A percentile compares a stretch with the other conserved stretches of the same genome.
Evolutionary conservation across 1,140 invertebrate species (phyloP).

Genomic region (Cepaea nemoralis): DNA sequence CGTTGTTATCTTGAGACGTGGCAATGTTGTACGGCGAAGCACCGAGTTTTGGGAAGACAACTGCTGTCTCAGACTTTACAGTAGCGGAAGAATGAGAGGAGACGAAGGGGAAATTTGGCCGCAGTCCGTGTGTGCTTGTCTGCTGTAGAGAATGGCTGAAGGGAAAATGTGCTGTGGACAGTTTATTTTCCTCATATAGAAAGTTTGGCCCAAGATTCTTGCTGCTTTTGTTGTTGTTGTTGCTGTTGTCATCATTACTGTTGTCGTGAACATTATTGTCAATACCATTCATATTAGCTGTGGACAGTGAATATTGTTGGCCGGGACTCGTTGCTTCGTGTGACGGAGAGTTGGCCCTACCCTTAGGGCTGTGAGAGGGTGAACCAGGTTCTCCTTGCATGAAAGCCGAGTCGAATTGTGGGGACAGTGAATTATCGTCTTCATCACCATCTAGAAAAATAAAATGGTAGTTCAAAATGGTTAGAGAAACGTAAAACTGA

Average conservation of each 20-base stretch:
- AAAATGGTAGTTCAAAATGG: no score
- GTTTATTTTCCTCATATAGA: conserved; percentile 33
- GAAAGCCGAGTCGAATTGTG: conserved; percentile 25
- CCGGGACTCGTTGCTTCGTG: not conserved
- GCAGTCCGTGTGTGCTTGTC: conserved; percentile 1
- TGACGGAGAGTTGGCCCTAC: conserved; percentile 9
- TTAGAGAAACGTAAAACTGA: no score
- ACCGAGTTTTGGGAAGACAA: conserved; percentile 27
- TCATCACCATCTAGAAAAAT: conserved; percentile 35
- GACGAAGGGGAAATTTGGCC: conserved; percentile 7
- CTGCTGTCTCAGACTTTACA: conserved; percentile 10
- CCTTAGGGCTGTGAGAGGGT: conserved; percentile 32
- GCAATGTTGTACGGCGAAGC: conserved; percentile 6
- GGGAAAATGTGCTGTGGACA: conserved; percentile 24
- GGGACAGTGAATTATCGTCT: conserved; percentile 14
- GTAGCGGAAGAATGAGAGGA: conserved; percentile 16
- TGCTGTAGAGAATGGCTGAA: conserved; percentile 25
- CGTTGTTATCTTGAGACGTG: conserved; percentile 8
- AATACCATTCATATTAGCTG: not conserved
- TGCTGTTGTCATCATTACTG: conserved; percentile 9
- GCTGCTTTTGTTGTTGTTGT: conserved; percentile 26
- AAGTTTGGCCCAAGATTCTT: conserved; percentile 34
- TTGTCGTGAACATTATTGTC: conserved; percentile 18
- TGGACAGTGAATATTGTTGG: not conserved
- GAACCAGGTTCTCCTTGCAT: conserved; percentile 23